Conservation (phyloP, 2,888 invertebrate species). For the Drosophila kambysellisi region DNA sequence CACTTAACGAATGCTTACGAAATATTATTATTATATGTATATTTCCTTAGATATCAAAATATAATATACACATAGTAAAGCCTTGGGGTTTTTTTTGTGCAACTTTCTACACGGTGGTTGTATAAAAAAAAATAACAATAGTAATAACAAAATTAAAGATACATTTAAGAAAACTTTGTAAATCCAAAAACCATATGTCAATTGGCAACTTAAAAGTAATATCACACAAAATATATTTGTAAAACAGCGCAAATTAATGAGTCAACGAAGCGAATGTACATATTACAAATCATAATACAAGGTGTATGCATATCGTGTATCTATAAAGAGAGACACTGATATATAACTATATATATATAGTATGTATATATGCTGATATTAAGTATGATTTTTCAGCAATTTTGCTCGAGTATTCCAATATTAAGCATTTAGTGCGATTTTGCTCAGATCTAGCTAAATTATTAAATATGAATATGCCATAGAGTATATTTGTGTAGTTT, state of each 20-base stretch:
- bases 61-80: conserved; percentile 58
- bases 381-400: conserved; percentile 34
- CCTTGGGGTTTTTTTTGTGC: conserved; percentile 71
- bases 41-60: conserved; percentile 42
- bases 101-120: conserved; percentile 72
- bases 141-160: conserved; percentile 34
- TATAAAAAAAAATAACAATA: conserved; percentile 32
- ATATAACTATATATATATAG: not conserved
- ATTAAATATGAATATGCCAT: conserved; percentile 31
- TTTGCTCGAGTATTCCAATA: conserved; percentile 53
- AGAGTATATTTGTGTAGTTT: conserved; percentile 34
- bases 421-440: conserved; percentile 32
- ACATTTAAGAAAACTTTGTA: conserved; percentile 23
- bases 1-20: conserved; percentile 55
- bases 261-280: conserved; percentile 60
- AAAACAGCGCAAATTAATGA: conserved; percentile 69
- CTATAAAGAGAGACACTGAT: conserved; percentile 27
- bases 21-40: conserved; percentile 42
- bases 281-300: conserved; percentile 52
- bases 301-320: conserved; percentile 21
- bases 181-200: conserved; percentile 31
- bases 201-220: conserved; percentile 70
- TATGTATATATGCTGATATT: conserved; percentile 14
- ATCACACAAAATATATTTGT: conserved; percentile 64
- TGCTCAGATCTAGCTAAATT: conserved; percentile 39